phyloP scores from a whole-genome alignment of 2,113 vertebrate genomes.

The Riparia riparia region DNA sequence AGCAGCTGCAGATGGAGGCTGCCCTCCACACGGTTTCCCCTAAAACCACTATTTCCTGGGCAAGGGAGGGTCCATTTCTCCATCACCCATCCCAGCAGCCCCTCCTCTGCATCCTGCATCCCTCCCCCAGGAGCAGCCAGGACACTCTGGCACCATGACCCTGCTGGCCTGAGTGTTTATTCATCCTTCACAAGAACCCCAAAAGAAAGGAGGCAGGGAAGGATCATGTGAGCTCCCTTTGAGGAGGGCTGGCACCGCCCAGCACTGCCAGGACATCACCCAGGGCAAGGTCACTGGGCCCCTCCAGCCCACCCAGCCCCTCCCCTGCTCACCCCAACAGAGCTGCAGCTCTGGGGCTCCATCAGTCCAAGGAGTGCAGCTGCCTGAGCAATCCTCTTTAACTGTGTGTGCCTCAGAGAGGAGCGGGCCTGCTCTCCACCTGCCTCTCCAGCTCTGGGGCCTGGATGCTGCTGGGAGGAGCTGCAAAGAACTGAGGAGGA shows the following conservation, averaged over 20 bases:
- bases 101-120: not conserved
- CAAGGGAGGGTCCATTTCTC: not conserved
- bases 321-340: not conserved
- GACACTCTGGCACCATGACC: not conserved
- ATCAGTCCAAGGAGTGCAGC: not conserved
- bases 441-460: not conserved
- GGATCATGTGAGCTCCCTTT: not conserved
- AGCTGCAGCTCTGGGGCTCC: not conserved
- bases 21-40: fast-evolving
- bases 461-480: not conserved
- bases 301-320: not conserved
- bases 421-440: not conserved
- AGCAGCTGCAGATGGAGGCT: not conserved
- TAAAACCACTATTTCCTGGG: not conserved
- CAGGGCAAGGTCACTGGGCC: not conserved
- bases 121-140: not conserved
- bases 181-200: not conserved
- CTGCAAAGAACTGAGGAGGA: not conserved
- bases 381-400: not conserved
- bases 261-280: not conserved
- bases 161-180: not conserved
- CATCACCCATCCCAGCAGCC: not conserved
- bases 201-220: not conserved
- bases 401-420: not conserved
- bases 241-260: not conserved